phyloP scores from a whole-genome alignment of 2,113 vertebrate genomes.

The Ceyx cyanopectus region DNA sequence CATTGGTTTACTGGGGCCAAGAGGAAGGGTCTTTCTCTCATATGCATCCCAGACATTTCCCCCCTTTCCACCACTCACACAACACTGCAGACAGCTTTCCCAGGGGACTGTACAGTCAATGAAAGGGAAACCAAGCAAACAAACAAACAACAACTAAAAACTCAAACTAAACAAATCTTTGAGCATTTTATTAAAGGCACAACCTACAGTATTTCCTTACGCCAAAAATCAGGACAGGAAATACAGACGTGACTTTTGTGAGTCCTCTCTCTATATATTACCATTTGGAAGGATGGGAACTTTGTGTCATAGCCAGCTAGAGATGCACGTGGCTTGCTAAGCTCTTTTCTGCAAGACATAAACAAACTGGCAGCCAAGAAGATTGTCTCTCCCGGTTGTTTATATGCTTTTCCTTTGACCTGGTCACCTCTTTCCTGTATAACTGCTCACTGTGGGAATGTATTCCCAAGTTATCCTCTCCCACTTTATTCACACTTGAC shows the following conservation, averaged over 20 bases:
- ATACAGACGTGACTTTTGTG: constrained; percentile 37
- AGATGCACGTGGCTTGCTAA: background rate
- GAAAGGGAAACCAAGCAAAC: constrained; percentile 11
- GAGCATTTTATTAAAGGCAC: background rate
- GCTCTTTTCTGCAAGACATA: constrained; percentile 5
- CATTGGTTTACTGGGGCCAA: background rate
- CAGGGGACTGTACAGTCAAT: background rate
- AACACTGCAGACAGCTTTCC: background rate
- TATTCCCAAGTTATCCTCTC: background rate
- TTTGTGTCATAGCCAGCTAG: background rate
- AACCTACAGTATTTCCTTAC: constrained; percentile 3
- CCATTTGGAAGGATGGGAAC: background rate
- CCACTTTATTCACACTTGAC: background rate
- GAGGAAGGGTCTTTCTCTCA: background rate
- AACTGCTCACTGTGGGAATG: background rate
- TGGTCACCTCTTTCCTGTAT: constrained; percentile 33
- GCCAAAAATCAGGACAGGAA: constrained; percentile 28
- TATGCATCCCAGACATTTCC: background rate
- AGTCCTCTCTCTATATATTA: background rate
- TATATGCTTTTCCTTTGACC: constrained; percentile 53
- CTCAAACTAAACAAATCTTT: background rate
- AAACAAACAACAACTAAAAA: background rate
- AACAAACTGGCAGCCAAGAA: constrained; percentile 41
- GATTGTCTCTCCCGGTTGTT: constrained; percentile 25
- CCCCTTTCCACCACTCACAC: background rate